phyloP scores from a whole-genome alignment of 2,113 vertebrate genomes.

The Mellivora capensis region DNA sequence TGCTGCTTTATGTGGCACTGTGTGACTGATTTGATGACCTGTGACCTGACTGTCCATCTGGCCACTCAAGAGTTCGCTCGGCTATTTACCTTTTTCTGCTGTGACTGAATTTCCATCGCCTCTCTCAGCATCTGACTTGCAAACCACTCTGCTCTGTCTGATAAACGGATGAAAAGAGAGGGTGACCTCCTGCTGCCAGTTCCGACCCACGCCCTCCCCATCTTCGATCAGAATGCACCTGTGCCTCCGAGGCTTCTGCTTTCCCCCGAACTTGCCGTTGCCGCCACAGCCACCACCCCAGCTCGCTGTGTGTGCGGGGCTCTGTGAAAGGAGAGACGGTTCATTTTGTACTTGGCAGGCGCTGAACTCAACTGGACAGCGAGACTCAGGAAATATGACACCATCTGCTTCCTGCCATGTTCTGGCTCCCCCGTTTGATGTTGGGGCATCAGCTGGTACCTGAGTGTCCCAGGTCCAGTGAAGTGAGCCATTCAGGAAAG shows the following conservation, averaged over 20 bases:
- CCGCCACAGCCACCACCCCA: background rate
- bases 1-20: constrained; percentile 60
- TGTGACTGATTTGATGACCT: constrained; percentile 71
- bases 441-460: constrained; percentile 62
- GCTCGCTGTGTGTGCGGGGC: background rate
- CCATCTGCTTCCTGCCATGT: constrained; percentile 76
- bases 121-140: constrained; percentile 65
- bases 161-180: constrained; percentile 37
- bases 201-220: background rate
- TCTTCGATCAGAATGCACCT: background rate
- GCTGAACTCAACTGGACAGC: constrained; percentile 61
- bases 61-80: constrained; percentile 14
- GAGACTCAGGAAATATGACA: constrained; percentile 70
- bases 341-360: constrained; percentile 67
- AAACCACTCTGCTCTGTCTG: constrained; percentile 57
- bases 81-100: constrained; percentile 44
- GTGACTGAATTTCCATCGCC: constrained; percentile 59
- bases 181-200: constrained; percentile 42
- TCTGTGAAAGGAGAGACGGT: constrained; percentile 53
- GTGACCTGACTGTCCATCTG: constrained; percentile 74
- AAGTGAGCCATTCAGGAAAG: constrained; percentile 53
- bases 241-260: background rate
- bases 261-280: background rate
- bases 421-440: background rate
- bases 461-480: background rate